Conservation (phyloP, 2,113 vertebrate genomes). For the Pithys albifrons region DNA sequence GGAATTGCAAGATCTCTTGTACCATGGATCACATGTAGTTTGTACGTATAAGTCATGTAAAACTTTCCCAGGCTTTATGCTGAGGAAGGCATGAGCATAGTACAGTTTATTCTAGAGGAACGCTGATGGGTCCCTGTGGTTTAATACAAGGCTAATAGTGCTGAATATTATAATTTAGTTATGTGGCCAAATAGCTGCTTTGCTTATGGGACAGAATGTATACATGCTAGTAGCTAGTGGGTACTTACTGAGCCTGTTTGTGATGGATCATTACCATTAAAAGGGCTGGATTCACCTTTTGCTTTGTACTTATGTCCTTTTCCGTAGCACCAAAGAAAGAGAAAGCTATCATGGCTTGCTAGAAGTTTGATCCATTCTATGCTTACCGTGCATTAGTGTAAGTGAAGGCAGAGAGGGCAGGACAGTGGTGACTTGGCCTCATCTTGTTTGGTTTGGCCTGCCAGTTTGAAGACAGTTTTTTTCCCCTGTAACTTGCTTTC, state of each 20-base stretch:
- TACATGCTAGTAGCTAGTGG: not conserved
- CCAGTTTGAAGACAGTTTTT: not conserved
- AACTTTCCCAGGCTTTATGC: not conserved
- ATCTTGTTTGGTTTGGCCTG: not conserved
- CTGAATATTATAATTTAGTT: not conserved
- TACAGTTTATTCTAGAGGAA: not conserved
- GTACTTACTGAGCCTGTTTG: not conserved
- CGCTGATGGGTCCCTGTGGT: not conserved
- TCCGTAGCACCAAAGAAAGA: not conserved
- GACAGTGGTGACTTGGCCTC: not conserved
- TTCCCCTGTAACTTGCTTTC: not conserved
- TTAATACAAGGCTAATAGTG: not conserved
- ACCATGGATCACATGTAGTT: not conserved
- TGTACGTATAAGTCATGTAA: not conserved
- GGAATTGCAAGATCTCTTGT: not conserved
- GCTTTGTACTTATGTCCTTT: not conserved
- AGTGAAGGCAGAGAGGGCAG: not conserved
- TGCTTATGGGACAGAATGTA: not conserved
- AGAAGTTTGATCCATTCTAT: not conserved
- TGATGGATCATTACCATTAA: not conserved
- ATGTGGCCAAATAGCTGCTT: not conserved
- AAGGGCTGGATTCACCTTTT: not conserved
- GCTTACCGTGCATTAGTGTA: not conserved
- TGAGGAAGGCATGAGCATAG: not conserved
- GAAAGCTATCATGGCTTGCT: not conserved